Base-by-base conservation (phyloP, 2,888 invertebrate genomes). In the Apotomis turbidana region DNA sequence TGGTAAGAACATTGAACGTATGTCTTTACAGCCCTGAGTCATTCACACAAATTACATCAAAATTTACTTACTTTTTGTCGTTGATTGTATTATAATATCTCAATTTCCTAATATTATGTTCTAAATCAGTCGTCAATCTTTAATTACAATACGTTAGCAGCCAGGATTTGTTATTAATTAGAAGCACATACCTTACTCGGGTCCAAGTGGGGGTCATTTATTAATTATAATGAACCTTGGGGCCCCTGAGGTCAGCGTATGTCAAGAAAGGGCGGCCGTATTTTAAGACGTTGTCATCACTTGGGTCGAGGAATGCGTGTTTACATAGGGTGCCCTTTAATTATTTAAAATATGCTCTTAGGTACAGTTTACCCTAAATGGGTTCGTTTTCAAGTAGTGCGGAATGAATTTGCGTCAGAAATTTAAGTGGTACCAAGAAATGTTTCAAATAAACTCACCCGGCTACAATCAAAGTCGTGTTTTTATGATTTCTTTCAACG, bases 241-340 rank as follows among this genome's bases (percentile, higher is more conserved):
- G 75, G 84, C 87, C 84, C 83, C 78, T 80, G 83, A 83, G 85
- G 85, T 86, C 84, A 84, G 84, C 86, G 83, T 83, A 85, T 87
- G 87, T 72, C 68, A 91, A 90, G 91, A 89, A 90, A 90, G 91
- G 91, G 89, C 82, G 82, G 86, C 89, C 84, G 89, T 90, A 90
- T 91, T 91, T 90, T 91, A 92, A 92, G 91, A 92, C 85, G 90
- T 85, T 85, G 85, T 80, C 89, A 86, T 89, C 91, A 90, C 89
- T 86, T 90, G 90, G 88, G 77, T 78, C 77, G 82, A 86, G 88
- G 90, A 90, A 91, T 91, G 91, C 85, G 86, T 86, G 83, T 80
- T 76, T 76, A 76, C 58, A 67, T 61, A 71, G 80, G 79, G 78
- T 76, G 79, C 71, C 76, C 52, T 70, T 82, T 83, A 84, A 84